phyloP scores from a whole-genome alignment of 2,797 vertebrate species.

The Melanotaenia parkinsoni region DNA sequence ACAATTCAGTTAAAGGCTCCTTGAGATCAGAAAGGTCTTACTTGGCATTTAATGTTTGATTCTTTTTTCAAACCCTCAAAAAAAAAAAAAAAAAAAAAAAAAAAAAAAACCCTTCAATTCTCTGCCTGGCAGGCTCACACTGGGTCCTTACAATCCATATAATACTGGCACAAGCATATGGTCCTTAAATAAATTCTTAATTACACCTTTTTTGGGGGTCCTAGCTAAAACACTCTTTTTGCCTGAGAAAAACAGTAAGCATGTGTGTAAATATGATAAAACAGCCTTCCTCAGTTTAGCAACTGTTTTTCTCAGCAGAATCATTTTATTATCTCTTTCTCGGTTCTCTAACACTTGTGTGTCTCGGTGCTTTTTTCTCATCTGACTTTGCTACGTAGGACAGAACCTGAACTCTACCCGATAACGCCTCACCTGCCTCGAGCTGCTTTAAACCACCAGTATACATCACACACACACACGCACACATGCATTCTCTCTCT shows the following conservation, averaged over 20 bases:
- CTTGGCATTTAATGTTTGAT: slow-evolving; percentile 58
- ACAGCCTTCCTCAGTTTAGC: slow-evolving; percentile 73
- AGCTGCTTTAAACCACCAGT: slow-evolving; percentile 74
- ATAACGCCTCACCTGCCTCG: slow-evolving; percentile 62
- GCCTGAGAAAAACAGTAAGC: slow-evolving; percentile 67
- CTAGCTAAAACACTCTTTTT: slow-evolving; percentile 72
- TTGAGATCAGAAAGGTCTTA: slow-evolving; percentile 50
- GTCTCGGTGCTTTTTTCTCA: slow-evolving; percentile 43
- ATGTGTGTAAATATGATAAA: slow-evolving; percentile 68
- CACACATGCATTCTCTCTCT: slow-evolving; percentile 22
- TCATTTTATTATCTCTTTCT: slow-evolving; percentile 44
- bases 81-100: background rate
- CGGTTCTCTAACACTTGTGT: slow-evolving; percentile 21
- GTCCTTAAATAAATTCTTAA: slow-evolving; percentile 64
- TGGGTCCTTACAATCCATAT: slow-evolving; percentile 61
- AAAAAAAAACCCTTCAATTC: slow-evolving; percentile 46
- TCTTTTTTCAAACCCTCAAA: slow-evolving; percentile 72
- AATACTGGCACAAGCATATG: slow-evolving; percentile 83
- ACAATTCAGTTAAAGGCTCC: slow-evolving; percentile 62
- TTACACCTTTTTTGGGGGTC: slow-evolving; percentile 78
- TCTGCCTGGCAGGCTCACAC: slow-evolving; percentile 47
- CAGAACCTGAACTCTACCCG: slow-evolving; percentile 65
- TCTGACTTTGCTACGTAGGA: slow-evolving; percentile 70
- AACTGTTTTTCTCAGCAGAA: slow-evolving; percentile 65
- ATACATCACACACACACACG: slow-evolving; percentile 49